Conservation (phyloP, 1,140 invertebrate genomes). For the Lineus longissimus region DNA sequence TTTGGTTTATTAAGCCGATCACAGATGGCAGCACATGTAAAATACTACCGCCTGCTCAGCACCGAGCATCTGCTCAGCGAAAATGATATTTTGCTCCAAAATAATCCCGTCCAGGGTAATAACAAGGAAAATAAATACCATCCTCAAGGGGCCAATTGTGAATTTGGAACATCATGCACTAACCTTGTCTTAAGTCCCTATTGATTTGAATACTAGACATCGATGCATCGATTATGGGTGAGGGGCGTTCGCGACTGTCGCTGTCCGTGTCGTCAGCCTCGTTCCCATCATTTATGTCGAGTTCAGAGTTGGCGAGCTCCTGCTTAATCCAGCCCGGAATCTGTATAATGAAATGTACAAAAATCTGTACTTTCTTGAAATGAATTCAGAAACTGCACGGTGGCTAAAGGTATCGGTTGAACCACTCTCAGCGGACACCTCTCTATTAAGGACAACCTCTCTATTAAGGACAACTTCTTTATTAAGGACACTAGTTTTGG, state of each 20-base stretch:
- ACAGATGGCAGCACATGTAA: too few relatives aligned
- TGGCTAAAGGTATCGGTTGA: too few relatives aligned
- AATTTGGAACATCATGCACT: constrained; percentile 16
- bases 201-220: constrained; percentile 49
- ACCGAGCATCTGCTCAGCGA: too few relatives aligned
- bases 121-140: too few relatives aligned
- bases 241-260: not conserved
- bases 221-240: constrained; percentile 30
- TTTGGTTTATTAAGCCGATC: too few relatives aligned
- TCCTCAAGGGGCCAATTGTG: constrained; percentile 31
- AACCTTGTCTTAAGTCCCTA: constrained; percentile 28
- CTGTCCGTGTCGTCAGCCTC: constrained; percentile 43
- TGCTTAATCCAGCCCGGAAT: constrained; percentile 44
- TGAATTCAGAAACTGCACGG: not conserved
- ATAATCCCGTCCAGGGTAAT: too few relatives aligned
- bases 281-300: constrained; percentile 37
- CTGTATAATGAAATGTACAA: constrained; percentile 13
- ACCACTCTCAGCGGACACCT: too few relatives aligned
- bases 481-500: too few relatives aligned
- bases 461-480: too few relatives aligned
- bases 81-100: too few relatives aligned
- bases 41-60: too few relatives aligned
- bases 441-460: too few relatives aligned
- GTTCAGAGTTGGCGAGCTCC: constrained; percentile 50
- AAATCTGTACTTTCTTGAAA: not conserved